Evolutionary conservation across 2,113 vertebrate species (phyloP), one percentile per base, ranked within the genome.

Genomic region (Laticauda colubrina): DNA sequence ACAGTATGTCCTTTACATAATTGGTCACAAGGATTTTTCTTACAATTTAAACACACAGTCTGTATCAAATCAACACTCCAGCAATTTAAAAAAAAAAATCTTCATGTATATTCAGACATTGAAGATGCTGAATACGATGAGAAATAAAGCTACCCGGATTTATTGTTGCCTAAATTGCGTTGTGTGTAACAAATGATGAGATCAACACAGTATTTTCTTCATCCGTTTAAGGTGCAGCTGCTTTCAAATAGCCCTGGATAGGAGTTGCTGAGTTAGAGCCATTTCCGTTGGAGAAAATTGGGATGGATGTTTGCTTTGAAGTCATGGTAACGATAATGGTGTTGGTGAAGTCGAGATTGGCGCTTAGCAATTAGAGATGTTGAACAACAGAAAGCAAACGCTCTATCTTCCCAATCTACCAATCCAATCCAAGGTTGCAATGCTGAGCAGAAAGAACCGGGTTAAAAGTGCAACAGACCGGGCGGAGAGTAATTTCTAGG

Each of bases 221-320:
- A 59, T 57, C 88, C 12, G 21, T 55, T 43, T 43, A 89, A 43
- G 53, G 20, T 57, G 88, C 55, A 55, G 56, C 55, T 34, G 39
- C 54, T 39, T 34, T 81, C 34, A 39, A 81, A 56, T 5, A 39
- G 88, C 55, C 34, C 45, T 14, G 20, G 54, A 57, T 10, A 23
- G 21, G 88, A 89, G 34, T 57, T 59, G 11, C 88, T 89, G 55
- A 59, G 11, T 43, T 45, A 56, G 34, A 89, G 11, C 57, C 39
- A 89, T 59, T 59, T 89, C 55, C 39, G 12, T 39, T 5, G 24
- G 43, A 89, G n/a, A 59, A 59, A 45, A 34, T 43, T 89, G 6
- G 56, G 88, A 26, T 43, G 56, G 34, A 89, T 89, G 88, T 59
- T 59, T 89, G 55, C 88, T 89, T 59, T 89, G 88, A 89, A 26